Conservation (phyloP, 1,140 invertebrate species). For the Hycleus cichorii region DNA sequence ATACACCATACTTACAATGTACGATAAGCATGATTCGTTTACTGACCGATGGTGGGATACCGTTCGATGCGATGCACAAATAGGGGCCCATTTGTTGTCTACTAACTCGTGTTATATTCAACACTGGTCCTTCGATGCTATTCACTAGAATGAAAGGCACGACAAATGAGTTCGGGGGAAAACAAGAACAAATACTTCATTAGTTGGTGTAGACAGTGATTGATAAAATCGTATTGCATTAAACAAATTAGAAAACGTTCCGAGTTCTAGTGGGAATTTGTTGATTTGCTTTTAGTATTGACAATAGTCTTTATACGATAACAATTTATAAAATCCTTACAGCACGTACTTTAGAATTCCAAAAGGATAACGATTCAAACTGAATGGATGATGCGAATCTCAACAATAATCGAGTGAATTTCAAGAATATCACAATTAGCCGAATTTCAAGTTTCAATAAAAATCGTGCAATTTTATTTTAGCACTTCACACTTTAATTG, state of each 20-base stretch:
- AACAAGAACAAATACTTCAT: neutral
- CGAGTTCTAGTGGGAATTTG: neutral
- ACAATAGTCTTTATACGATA: neutral
- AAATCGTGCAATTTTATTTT: no score
- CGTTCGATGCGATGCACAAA: slow-evolving; percentile 80
- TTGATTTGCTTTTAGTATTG: neutral
- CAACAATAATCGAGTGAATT: no score
- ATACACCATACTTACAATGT: slow-evolving; percentile 62
- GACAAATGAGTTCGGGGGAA: neutral
- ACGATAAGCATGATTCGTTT: slow-evolving; percentile 81
- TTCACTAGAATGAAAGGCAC: slow-evolving; percentile 47
- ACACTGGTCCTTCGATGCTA: slow-evolving; percentile 62
- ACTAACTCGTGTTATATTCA: slow-evolving; percentile 74
- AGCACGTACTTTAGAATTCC: no score
- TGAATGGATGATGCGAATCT: no score
- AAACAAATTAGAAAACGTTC: neutral
- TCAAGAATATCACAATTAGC: no score
- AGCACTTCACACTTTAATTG: no score
- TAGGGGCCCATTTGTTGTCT: slow-evolving; percentile 84
- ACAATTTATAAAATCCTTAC: neutral
- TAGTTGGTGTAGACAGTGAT: no score
- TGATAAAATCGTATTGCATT: neutral
- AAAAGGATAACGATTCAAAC: no score
- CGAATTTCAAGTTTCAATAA: no score
- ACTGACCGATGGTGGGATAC: slow-evolving; percentile 79